A percentile compares a stretch with the other conserved stretches of the same genome.
phyloP scores from a whole-genome alignment of 2,888 invertebrate genomes.

The Lycophotia porphyrea region DNA sequence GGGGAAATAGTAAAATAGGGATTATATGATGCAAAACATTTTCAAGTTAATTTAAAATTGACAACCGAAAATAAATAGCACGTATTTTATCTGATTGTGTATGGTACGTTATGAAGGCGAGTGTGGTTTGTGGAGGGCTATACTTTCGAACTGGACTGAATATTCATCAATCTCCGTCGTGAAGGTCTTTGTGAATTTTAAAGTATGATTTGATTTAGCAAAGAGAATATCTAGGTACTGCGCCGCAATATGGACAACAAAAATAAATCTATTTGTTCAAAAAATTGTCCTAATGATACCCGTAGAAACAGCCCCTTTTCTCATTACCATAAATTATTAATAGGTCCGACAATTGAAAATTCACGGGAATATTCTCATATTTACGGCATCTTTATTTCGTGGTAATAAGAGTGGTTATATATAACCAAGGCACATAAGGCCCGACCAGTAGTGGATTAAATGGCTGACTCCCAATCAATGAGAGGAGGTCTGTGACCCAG shows the following conservation, averaged over 20 bases:
- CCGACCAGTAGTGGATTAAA: not conserved
- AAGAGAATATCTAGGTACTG: not conserved
- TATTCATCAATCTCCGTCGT: slow-evolving; percentile 18
- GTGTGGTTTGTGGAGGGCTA: not conserved
- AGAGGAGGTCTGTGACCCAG: not conserved
- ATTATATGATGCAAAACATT: not conserved
- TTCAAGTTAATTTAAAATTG: not conserved
- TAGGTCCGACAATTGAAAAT: not conserved
- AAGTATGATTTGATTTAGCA: slow-evolving; percentile 32
- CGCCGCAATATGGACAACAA: not conserved
- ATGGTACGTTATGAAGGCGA: not conserved
- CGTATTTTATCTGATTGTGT: not conserved
- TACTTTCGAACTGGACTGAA: slow-evolving; percentile 24
- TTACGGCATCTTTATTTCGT: not conserved
- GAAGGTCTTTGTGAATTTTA: slow-evolving; percentile 13
- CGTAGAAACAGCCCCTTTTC: not conserved
- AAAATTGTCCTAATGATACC: not conserved
- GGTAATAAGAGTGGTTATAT: not conserved
- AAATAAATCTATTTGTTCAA: not conserved
- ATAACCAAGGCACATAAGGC: not conserved
- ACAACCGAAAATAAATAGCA: not conserved
- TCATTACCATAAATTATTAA: not conserved
- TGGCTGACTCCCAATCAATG: not conserved
- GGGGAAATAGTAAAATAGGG: too few species aligned
- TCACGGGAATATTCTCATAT: not conserved